A percentile compares a stretch with the other conserved stretches of the same genome.
Conservation (phyloP, 2,797 vertebrate species). For the Sibirionetta formosa region DNA sequence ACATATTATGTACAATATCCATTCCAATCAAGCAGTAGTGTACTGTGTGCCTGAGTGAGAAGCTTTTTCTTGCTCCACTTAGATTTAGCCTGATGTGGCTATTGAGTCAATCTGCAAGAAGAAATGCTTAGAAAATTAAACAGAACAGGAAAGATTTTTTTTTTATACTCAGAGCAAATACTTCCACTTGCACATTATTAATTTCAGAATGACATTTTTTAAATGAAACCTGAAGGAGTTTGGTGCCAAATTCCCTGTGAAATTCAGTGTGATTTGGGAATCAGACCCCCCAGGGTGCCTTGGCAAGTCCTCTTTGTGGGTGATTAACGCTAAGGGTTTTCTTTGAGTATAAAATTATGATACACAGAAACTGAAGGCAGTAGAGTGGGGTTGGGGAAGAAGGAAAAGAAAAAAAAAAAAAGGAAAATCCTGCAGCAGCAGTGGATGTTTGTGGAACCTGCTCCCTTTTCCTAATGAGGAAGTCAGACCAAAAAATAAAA, state of each 20-base stretch:
- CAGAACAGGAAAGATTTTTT: slow-evolving; percentile 56
- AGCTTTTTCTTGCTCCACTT: slow-evolving; percentile 80
- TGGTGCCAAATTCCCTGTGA: slow-evolving; percentile 31
- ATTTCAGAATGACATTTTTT: slow-evolving; percentile 52
- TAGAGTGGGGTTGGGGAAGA: background rate
- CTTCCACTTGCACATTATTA: slow-evolving; percentile 71
- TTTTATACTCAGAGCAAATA: slow-evolving; percentile 78
- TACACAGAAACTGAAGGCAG: background rate
- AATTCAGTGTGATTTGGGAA: slow-evolving; percentile 15
- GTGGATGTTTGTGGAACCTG: background rate
- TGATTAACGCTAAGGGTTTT: background rate
- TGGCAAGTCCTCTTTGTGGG: background rate
- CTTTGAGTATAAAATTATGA: background rate
- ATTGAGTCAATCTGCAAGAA: slow-evolving; percentile 81
- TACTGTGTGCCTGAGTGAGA: slow-evolving; percentile 80
- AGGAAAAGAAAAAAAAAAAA: background rate
- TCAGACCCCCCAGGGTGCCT: background rate
- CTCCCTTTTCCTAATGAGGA: background rate
- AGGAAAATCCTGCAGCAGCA: background rate
- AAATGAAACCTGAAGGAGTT: slow-evolving; percentile 28
- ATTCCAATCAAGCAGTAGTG: slow-evolving; percentile 85
- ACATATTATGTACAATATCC: slow-evolving; percentile 87
- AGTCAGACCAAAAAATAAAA: background rate
- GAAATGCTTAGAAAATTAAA: slow-evolving; percentile 84
- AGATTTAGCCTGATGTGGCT: slow-evolving; percentile 81